Percentiles rank a stretch among this genome's conserved stretches.
These are phyloP conservation scores for Hydrolagus affinis DNA, from an alignment of 2,113 vertebrate genomes.

Conservation along the genomic window DNA sequence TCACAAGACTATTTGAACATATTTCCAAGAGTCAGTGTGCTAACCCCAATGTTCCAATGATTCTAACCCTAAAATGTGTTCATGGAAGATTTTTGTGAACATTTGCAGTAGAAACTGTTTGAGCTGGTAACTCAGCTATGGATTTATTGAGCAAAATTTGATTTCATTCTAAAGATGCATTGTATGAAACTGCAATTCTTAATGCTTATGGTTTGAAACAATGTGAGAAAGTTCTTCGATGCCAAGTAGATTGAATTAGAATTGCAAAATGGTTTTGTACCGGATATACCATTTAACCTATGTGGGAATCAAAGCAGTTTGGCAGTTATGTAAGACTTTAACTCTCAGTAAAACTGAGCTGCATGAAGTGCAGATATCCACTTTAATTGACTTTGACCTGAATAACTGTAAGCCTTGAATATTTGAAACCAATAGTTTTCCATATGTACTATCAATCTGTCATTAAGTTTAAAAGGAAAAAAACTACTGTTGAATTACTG, in stretches of 20 bases:
- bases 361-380: not conserved
- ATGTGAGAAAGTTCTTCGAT: not conserved
- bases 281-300: not conserved
- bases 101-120: not conserved
- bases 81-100: no score
- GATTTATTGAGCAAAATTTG: not conserved
- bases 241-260: slow-evolving; percentile 4
- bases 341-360: not conserved
- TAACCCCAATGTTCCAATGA: no score
- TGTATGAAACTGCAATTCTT: not conserved
- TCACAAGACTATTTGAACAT: no score
- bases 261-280: slow-evolving; percentile 1
- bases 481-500: not conserved
- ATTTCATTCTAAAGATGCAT: not conserved
- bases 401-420: not conserved
- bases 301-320: not conserved
- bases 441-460: not conserved
- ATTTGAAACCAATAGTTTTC: not conserved
- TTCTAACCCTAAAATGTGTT: no score
- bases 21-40: no score
- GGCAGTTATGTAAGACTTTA: not conserved
- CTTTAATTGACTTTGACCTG: not conserved
- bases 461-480: not conserved
- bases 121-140: not conserved
- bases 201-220: not conserved